Evolutionary conservation across 2,888 invertebrate species (phyloP).

Genomic region (Neoascia interrupta): DNA sequence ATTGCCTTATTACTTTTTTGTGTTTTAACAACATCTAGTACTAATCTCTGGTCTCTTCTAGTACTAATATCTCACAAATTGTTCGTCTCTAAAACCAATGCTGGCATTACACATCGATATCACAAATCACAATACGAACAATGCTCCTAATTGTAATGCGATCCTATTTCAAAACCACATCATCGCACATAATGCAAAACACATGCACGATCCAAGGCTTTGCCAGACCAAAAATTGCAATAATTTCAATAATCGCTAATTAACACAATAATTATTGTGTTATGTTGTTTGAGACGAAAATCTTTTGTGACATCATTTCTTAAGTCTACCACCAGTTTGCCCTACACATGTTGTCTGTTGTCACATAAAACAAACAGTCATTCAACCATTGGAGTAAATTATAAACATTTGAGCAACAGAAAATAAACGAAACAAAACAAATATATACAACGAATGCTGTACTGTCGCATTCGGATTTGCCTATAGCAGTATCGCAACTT

Average conservation of each 20-base stretch:
- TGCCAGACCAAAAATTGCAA: slow-evolving; percentile 23
- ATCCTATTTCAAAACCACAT: slow-evolving; percentile 24
- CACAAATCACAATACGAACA: slow-evolving; percentile 15
- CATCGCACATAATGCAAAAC: slow-evolving; percentile 23
- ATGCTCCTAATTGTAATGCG: slow-evolving; percentile 19
- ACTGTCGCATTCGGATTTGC: not conserved
- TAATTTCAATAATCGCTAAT: slow-evolving; percentile 48
- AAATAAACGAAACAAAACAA: too few relatives aligned
- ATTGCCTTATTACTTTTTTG: too few relatives aligned
- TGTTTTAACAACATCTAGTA: too few relatives aligned
- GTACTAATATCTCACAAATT: too few relatives aligned
- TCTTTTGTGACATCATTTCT: slow-evolving; percentile 54
- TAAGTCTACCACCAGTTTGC: slow-evolving; percentile 8
- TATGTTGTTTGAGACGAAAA: slow-evolving; percentile 24
- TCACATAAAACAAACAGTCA: slow-evolving; percentile 32
- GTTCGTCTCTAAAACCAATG: too few relatives aligned
- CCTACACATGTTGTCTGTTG: not conserved
- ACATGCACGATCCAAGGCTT: slow-evolving; percentile 9
- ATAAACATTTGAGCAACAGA: slow-evolving; percentile 36
- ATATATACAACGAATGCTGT: too few relatives aligned
- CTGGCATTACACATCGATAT: not conserved
- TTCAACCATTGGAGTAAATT: slow-evolving; percentile 7
- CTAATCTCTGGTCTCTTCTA: too few relatives aligned
- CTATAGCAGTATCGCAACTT: slow-evolving; percentile 32
- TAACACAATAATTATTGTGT: too few relatives aligned